These are phyloP conservation scores for Clamator glandarius DNA, from an alignment of 2,797 vertebrate genomes.

Conservation along the genomic window DNA sequence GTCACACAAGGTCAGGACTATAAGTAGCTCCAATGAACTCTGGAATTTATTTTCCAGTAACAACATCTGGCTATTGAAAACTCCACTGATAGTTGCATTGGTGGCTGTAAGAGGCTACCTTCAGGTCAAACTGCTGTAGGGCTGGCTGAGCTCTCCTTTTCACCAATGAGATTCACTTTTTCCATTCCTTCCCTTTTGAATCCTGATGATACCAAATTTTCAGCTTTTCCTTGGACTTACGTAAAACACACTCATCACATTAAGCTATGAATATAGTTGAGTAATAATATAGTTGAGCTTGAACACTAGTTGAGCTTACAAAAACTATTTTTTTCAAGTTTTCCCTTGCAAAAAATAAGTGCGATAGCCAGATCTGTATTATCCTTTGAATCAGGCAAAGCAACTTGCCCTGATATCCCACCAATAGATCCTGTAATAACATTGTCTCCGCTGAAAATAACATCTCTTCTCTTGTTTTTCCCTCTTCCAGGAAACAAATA, in stretches of 20 bases:
- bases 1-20: slow-evolving; percentile 59
- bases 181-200: slow-evolving; percentile 27
- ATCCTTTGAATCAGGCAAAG: background rate
- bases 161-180: slow-evolving; percentile 45
- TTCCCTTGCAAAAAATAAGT: background rate
- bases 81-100: slow-evolving; percentile 66
- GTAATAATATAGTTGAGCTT: background rate
- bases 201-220: slow-evolving; percentile 60
- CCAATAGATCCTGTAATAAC: background rate
- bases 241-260: slow-evolving; percentile 31
- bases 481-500: background rate
- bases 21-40: slow-evolving; percentile 70
- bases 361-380: background rate
- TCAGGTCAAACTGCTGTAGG: slow-evolving; percentile 74
- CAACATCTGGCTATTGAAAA: slow-evolving; percentile 75
- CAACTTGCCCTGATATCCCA: background rate
- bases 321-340: background rate
- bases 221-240: slow-evolving; percentile 17
- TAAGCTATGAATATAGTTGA: background rate
- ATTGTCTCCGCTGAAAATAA: background rate
- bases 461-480: background rate
- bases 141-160: slow-evolving; percentile 53
- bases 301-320: background rate
- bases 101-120: slow-evolving; percentile 62
- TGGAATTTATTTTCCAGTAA: slow-evolving; percentile 66